A percentile compares a stretch with the other conserved stretches of the same genome.
Evolutionary conservation across 2,797 vertebrate genomes (phyloP).

Genomic region (Loris lydekkerianus): DNA sequence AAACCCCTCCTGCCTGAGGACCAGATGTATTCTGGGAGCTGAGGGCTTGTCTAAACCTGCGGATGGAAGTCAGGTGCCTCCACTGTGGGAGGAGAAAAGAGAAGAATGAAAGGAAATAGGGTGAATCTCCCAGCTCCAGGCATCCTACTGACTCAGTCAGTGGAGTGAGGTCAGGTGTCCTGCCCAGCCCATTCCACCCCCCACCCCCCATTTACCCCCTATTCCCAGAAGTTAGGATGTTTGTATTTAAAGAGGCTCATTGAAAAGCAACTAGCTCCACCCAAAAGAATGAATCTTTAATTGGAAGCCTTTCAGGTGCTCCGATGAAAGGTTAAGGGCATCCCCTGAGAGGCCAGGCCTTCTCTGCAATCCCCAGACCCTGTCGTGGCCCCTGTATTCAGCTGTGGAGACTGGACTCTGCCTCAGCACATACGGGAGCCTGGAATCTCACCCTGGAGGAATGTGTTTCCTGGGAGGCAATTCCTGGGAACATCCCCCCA

Average conservation of each 20-base stretch:
- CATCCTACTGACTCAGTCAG: not conserved
- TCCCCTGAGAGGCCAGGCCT: not conserved
- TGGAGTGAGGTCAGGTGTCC: not conserved
- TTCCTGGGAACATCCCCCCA: not conserved
- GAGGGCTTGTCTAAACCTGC: not conserved
- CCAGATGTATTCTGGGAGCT: not conserved
- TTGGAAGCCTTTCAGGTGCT: not conserved
- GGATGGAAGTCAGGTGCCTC: not conserved
- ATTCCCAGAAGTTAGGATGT: not conserved
- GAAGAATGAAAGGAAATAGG: not conserved
- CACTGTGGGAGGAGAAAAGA: not conserved
- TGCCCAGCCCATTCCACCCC: not conserved
- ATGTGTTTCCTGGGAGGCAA: not conserved
- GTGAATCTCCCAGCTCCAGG: not conserved
- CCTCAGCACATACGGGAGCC: not conserved
- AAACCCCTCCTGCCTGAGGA: not conserved
- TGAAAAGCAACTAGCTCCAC: not conserved
- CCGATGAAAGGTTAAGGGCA: slow-evolving; percentile 10
- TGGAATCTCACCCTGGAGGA: not conserved
- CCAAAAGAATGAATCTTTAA: not conserved
- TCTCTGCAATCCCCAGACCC: not conserved
- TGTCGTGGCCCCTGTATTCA: not conserved
- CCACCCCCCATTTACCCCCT: not conserved
- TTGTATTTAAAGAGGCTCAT: not conserved
- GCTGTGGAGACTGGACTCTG: not conserved